Evolutionary conservation across 2,797 vertebrate genomes (phyloP).

Genomic region (Micrastur ruficollis): DNA sequence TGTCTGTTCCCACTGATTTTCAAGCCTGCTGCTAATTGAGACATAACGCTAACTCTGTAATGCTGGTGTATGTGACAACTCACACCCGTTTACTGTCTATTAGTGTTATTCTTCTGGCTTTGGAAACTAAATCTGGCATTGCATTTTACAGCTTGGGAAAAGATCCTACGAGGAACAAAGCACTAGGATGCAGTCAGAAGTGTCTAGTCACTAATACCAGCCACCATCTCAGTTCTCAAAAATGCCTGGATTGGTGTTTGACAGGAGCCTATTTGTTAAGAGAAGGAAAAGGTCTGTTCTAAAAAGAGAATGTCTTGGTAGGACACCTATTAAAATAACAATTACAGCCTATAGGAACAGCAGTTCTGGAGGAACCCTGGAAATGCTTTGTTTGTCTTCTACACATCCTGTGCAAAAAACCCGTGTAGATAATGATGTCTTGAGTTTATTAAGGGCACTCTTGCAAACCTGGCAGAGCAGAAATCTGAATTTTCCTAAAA

Average conservation of each 20-base stretch:
- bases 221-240: neutral
- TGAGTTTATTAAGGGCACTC: neutral
- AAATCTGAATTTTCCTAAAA: neutral
- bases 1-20: constrained; percentile 5
- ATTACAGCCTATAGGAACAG: neutral
- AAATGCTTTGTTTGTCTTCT: neutral
- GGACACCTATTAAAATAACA: neutral
- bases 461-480: neutral
- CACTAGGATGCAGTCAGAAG: neutral
- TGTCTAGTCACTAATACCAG: neutral
- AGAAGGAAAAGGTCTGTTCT: neutral
- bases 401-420: neutral
- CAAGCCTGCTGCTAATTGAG: constrained; percentile 36
- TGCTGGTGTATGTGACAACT: constrained; percentile 23
- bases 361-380: neutral
- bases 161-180: constrained; percentile 4
- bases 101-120: constrained; percentile 1
- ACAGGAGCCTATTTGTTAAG: neutral
- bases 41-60: neutral
- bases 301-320: neutral
- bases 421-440: neutral
- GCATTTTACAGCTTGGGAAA: constrained; percentile 20
- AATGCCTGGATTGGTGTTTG: neutral
- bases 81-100: constrained; percentile 20
- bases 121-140: constrained; percentile 30